phyloP scores from a whole-genome alignment of 2,797 vertebrate species.

The Acrocephalus scirpaceus region DNA sequence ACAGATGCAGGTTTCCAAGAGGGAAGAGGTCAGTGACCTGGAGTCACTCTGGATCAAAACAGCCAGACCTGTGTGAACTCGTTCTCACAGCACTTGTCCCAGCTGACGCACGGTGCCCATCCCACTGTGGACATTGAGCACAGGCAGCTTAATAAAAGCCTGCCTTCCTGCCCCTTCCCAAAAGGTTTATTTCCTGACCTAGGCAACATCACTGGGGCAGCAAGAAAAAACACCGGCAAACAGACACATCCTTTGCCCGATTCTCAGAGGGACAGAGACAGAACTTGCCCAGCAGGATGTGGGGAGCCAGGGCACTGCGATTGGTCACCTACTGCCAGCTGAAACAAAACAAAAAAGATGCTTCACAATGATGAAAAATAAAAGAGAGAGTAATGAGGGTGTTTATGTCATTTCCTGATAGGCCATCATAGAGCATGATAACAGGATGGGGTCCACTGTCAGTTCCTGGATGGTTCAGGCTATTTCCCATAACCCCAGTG shows the following conservation, averaged over 20 bases:
- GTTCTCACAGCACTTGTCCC: not conserved
- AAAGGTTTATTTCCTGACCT: slow-evolving; percentile 46
- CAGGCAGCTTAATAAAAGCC: not conserved
- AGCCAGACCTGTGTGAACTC: not conserved
- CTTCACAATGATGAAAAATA: slow-evolving; percentile 45
- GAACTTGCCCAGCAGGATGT: slow-evolving; percentile 58
- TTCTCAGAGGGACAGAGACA: slow-evolving; percentile 35
- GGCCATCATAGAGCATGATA: slow-evolving; percentile 64
- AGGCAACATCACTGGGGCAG: slow-evolving; percentile 1
- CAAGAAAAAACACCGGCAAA: slow-evolving; percentile 38
- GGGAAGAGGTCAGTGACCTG: not conserved
- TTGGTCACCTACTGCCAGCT: slow-evolving; percentile 17
- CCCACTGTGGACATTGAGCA: not conserved
- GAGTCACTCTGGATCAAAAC: not conserved
- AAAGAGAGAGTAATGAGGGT: not conserved
- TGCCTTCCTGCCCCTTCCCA: slow-evolving; percentile 38
- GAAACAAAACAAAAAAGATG: slow-evolving; percentile 53
- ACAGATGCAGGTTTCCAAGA: not conserved
- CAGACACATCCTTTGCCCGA: slow-evolving; percentile 36
- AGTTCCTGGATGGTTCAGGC: slow-evolving; percentile 65
- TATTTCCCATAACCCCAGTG: slow-evolving; percentile 68
- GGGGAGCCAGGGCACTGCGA: not conserved
- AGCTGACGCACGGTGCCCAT: not conserved
- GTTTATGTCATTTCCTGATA: slow-evolving; percentile 72
- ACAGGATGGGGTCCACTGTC: slow-evolving; percentile 74